These are phyloP conservation scores for Diabrotica virgifera DNA, from an alignment of 1,140 invertebrate genomes.

Conservation along the genomic window DNA sequence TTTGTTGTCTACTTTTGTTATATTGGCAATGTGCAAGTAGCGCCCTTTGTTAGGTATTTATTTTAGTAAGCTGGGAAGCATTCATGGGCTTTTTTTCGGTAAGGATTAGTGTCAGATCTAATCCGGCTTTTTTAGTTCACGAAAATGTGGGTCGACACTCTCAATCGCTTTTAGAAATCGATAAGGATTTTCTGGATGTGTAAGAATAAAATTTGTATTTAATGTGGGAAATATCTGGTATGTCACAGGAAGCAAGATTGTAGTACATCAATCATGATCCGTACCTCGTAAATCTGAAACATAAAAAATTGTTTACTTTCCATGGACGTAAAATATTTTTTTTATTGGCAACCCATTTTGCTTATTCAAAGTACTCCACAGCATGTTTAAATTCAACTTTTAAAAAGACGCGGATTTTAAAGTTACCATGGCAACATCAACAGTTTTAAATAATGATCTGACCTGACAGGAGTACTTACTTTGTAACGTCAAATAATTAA, in stretches of 20 bases:
- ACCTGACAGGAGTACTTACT: no score
- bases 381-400: no score
- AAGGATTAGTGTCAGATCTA: constrained; percentile 40
- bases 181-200: not conserved
- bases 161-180: constrained; percentile 4
- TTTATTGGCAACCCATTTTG: no score
- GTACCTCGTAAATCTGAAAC: no score
- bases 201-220: not conserved
- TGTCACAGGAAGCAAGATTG: not conserved
- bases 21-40: constrained; percentile 46
- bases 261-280: no score
- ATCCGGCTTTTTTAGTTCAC: constrained; percentile 36
- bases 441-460: no score
- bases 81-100: constrained; percentile 43
- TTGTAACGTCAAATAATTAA: no score
- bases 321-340: no score
- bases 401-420: no score
- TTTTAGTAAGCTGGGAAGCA: constrained; percentile 43
- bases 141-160: constrained; percentile 14
- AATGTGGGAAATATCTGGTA: not conserved
- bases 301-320: no score
- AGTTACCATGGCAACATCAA: no score
- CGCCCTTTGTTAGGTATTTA: constrained; percentile 44
- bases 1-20: constrained; percentile 47
- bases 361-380: no score